phyloP scores from a whole-genome alignment of 2,113 vertebrate genomes.

The Calypte anna region DNA sequence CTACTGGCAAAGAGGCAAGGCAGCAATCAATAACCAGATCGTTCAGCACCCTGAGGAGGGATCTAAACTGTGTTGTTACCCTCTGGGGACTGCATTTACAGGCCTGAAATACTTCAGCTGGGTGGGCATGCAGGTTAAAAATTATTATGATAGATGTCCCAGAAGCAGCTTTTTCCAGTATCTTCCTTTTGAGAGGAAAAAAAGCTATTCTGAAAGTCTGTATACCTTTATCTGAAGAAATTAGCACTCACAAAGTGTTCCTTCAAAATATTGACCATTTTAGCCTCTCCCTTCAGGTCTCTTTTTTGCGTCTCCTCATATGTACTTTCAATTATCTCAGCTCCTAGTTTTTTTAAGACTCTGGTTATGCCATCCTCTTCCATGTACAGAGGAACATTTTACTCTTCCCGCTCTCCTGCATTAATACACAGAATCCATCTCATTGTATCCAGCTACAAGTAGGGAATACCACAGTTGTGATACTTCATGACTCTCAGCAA shows the following conservation, averaged over 20 bases:
- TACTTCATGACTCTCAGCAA: background rate
- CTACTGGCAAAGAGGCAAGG: background rate
- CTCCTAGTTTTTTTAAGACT: background rate
- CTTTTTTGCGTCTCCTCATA: background rate
- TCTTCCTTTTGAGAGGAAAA: background rate
- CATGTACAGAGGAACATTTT: background rate
- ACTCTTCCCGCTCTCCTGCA: background rate
- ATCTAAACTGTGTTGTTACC: background rate
- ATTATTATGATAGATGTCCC: background rate
- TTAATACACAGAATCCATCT: background rate
- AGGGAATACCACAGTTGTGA: background rate
- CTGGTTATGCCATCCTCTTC: background rate
- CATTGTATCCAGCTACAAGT: background rate
- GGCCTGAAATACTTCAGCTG: background rate
- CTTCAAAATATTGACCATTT: background rate
- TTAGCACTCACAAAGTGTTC: background rate
- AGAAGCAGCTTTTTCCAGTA: background rate
- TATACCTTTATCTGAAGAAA: background rate
- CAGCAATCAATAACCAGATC: background rate
- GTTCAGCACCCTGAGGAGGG: background rate
- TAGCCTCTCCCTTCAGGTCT: background rate
- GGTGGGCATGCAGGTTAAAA: background rate
- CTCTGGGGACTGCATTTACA: background rate
- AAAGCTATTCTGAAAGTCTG: background rate
- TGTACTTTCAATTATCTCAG: background rate